These are phyloP conservation scores for Lytechinus pictus DNA, from an alignment of 35 echinoderm and acorn worm species.

Conservation along the genomic window DNA sequence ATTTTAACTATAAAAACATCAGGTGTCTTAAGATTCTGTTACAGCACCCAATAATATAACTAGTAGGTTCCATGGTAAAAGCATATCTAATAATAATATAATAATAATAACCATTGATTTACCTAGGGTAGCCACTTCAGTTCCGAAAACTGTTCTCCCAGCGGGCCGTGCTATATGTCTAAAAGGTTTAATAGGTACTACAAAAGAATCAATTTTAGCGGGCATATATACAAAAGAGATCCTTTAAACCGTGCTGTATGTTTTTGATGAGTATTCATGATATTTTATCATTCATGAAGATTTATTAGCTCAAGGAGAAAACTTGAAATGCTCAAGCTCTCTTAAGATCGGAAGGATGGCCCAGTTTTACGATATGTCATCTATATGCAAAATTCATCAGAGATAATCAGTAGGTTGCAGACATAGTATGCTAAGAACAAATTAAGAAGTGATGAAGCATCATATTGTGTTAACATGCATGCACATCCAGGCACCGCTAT, in stretches of 20 bases:
- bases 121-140: too few relatives aligned
- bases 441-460: not conserved
- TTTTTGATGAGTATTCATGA: not conserved
- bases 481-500: not conserved
- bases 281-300: not conserved
- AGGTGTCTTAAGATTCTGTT: too few relatives aligned
- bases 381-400: not conserved
- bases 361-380: not conserved
- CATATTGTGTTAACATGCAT: not conserved
- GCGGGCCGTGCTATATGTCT: too few relatives aligned
- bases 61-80: too few relatives aligned
- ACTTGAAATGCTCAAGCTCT: not conserved
- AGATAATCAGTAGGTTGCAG: not conserved
- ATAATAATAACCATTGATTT: too few relatives aligned
- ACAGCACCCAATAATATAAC: too few relatives aligned
- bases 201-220: too few relatives aligned
- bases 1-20: too few relatives aligned
- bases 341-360: not conserved
- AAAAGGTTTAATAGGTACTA: too few relatives aligned
- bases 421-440: not conserved
- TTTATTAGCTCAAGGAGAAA: not conserved
- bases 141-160: too few relatives aligned
- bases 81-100: too few relatives aligned
- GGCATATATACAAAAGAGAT: too few relatives aligned
- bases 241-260: not conserved